These are phyloP conservation scores for Sarcophaga rosellei DNA, from an alignment of 2,888 invertebrate genomes.

Conservation along the genomic window DNA sequence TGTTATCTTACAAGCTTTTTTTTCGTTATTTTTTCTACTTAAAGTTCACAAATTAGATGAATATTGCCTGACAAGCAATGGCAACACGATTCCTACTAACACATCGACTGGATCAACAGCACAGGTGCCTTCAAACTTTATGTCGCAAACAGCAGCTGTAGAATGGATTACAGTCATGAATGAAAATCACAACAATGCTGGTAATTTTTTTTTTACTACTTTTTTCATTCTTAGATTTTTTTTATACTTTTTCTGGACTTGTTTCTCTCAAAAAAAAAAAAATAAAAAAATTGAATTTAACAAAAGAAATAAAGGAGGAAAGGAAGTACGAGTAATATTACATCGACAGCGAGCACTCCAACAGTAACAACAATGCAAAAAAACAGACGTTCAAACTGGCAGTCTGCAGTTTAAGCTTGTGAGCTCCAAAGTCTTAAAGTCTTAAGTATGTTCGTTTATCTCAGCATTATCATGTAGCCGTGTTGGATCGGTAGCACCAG, in stretches of 20 bases:
- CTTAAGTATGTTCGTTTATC: neutral
- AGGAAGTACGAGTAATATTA: too few species aligned
- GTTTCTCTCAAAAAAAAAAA: too few species aligned
- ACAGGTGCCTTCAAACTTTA: slow-evolving; percentile 55
- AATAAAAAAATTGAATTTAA: too few species aligned
- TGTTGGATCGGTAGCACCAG: neutral
- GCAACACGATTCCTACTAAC: slow-evolving; percentile 48
- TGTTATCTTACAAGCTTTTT: neutral
- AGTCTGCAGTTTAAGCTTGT: too few species aligned
- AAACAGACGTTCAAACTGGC: too few species aligned
- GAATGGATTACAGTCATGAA: slow-evolving; percentile 62
- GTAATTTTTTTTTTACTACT: slow-evolving; percentile 41
- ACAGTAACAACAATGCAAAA: too few species aligned
- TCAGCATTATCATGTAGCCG: neutral
- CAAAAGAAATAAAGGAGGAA: too few species aligned
- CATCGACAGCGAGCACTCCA: too few species aligned
- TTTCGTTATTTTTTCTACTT: slow-evolving; percentile 12
- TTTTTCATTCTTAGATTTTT: neutral
- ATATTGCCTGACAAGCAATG: slow-evolving; percentile 60
- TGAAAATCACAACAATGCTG: slow-evolving; percentile 60
- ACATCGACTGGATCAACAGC: slow-evolving; percentile 53
- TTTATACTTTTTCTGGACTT: too few species aligned
- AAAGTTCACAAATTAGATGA: slow-evolving; percentile 60
- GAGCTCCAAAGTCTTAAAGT: neutral
- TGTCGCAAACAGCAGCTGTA: slow-evolving; percentile 58